Percentiles rank a stretch among this genome's conserved stretches.
Evolutionary conservation across 2,113 vertebrate genomes (phyloP).

Genomic region (Carassius carassius): DNA sequence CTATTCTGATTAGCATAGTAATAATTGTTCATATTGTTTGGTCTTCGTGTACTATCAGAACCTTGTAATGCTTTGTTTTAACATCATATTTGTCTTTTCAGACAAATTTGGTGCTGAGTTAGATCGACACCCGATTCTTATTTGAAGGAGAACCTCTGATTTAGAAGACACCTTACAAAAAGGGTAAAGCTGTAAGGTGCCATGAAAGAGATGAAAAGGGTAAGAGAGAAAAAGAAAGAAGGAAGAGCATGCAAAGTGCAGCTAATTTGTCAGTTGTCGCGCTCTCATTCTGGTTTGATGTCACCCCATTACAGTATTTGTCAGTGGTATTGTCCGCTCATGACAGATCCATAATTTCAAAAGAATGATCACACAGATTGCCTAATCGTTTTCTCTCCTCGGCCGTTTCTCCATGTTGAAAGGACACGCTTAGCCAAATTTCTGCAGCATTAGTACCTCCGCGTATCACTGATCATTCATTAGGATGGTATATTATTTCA

Average conservation of each 20-base stretch:
- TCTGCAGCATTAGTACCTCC: constrained; percentile 25
- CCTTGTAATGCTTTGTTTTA: neutral
- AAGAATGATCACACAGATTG: constrained; percentile 42
- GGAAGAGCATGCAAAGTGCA: neutral
- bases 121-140: neutral
- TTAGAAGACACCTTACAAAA: neutral
- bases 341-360: constrained; percentile 52
- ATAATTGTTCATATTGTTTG: neutral
- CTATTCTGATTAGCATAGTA: neutral
- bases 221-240: neutral
- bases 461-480: constrained; percentile 56
- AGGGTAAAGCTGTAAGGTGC: neutral
- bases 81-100: neutral
- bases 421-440: constrained; percentile 24
- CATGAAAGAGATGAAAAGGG: neutral
- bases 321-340: constrained; percentile 37
- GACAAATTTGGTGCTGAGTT: neutral
- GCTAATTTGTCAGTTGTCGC: constrained; percentile 49
- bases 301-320: constrained; percentile 52
- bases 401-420: neutral
- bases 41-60: neutral
- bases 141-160: neutral
- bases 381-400: neutral
- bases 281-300: constrained; percentile 45
- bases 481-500: constrained; percentile 38